Evolutionary conservation across 2,888 invertebrate species (phyloP), one percentile per base, ranked within the genome.

Genomic region (Rhaphigaster nebulosa): DNA sequence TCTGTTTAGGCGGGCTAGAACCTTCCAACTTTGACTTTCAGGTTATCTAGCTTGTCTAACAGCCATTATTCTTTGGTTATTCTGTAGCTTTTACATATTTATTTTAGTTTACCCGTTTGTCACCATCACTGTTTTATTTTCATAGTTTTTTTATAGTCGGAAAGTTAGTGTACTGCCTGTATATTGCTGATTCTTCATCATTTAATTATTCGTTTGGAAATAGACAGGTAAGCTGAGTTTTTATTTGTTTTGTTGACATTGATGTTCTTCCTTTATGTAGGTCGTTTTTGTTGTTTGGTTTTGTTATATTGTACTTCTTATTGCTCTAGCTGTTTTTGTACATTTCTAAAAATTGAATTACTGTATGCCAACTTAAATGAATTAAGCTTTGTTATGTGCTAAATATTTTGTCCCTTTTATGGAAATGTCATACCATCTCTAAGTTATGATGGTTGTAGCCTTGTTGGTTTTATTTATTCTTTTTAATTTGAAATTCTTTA

Each of bases 11-110:
- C 70, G 70, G 70, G 70, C 70, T 38, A 76, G 34, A 76, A 76
- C 70, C 70, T 76, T 76, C 70, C 20, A 38, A 38, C 38, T 76
- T 76, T 76, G 23, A 38, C 38, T 76, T 34, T 5, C 38, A 38
- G 70, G 70, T 76, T 76, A 76, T 34, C 34, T 76, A 5, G 70
- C 70, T 76, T 76, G 70, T 76, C 70, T 38, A 38, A 76, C 38
- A 38, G 70, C 70, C 70, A 76, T 34, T 38, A 38, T 23, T 1
- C 34, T 76, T 76, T 76, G 34, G 6, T 0, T 76, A 20, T 38
- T 34, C 12, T 38, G 8, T 76, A 4, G 15, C 13, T 65, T 65
- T 29, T 29, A 18, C 15, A 18, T 12, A 65, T 13, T 76, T 76
- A 76, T 76, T 38, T 38, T 76, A 38, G 34, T 38, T 76, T 20